Evolutionary conservation across 2,888 invertebrate species (phyloP), one percentile per base, ranked within the genome.

Genomic region (Nebria salina): DNA sequence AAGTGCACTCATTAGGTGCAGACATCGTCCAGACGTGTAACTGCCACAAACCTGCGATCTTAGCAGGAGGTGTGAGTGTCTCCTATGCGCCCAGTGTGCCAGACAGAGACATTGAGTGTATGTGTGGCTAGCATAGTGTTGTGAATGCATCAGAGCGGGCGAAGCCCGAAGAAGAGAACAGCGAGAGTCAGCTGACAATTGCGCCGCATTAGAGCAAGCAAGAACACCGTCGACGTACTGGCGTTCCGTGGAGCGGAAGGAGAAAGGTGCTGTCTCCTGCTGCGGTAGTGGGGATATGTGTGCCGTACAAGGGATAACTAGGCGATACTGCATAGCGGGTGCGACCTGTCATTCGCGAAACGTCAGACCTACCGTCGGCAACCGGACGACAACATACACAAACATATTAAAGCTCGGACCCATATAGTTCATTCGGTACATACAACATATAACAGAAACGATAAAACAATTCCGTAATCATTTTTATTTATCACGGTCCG

Each of bases 281-380:
- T n/a, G n/a, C 34, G n/a, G 26, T 65, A 34, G 76, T 76, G 76
- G 76, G 76, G 76, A 41, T 42, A 73, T 73, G 70, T 73, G 75
- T 75, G 75, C 64, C 70, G 65, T 9, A 43, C 26, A 77, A 54
- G 84, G 84, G 84, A 85, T 84, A 84, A 83, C 82, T 77, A 84
- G 85, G 85, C 84, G 86, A 86, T 87, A 87, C 88, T 87, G 89
- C 89, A 89, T 88, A 88, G 88, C 89, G 88, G 87, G 85, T 86
- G 85, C 85, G 85, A 84, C 85, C 86, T 87, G 86, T 85, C 88
- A 88, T 87, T 88, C 87, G 88, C 88, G 87, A 73, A 15, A 41
- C 73, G 73, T 73, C 73, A 70, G 70, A 70, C 25, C 43, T 73
- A 73, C 26, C 43, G 73, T 73, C 41, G 42, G 73, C 42, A 73